phyloP scores from a whole-genome alignment of 2,888 invertebrate species.

The Phyllotreta striolata region DNA sequence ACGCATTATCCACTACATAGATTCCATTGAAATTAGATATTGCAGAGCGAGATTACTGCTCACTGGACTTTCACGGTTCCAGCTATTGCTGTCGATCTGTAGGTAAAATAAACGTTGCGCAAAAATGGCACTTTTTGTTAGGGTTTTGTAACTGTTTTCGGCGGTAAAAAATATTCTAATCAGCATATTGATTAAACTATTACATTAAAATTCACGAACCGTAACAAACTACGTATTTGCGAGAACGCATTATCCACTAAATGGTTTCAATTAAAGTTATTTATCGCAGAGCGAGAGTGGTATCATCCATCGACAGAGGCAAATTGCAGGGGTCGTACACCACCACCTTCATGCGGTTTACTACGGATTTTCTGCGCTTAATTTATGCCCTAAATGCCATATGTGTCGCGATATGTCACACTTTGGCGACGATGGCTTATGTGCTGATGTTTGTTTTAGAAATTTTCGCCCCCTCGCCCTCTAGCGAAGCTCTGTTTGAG shows the following conservation, averaged over 20 bases:
- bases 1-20: constrained; percentile 57
- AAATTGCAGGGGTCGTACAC: constrained; percentile 51
- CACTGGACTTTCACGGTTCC: too few relatives aligned
- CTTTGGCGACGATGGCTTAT: constrained; percentile 38
- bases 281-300: constrained; percentile 49
- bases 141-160: too few relatives aligned
- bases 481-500: constrained; percentile 28
- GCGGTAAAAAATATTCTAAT: too few relatives aligned
- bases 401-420: constrained; percentile 53
- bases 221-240: constrained; percentile 40
- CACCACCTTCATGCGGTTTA: constrained; percentile 53
- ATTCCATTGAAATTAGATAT: constrained; percentile 60
- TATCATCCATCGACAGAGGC: constrained; percentile 39
- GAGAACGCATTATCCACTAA: constrained; percentile 55
- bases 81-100: too few relatives aligned
- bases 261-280: constrained; percentile 59
- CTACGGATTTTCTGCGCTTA: constrained; percentile 57
- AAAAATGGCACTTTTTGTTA: too few relatives aligned
- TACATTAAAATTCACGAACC: constrained; percentile 7
- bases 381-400: constrained; percentile 54
- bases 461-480: constrained; percentile 44
- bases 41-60: constrained; percentile 43
- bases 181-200: too few relatives aligned
- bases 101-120: too few relatives aligned
- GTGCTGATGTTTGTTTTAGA: constrained; percentile 49